Conservation (phyloP, 1,140 invertebrate genomes). For the Acyrthosiphon pisum region DNA sequence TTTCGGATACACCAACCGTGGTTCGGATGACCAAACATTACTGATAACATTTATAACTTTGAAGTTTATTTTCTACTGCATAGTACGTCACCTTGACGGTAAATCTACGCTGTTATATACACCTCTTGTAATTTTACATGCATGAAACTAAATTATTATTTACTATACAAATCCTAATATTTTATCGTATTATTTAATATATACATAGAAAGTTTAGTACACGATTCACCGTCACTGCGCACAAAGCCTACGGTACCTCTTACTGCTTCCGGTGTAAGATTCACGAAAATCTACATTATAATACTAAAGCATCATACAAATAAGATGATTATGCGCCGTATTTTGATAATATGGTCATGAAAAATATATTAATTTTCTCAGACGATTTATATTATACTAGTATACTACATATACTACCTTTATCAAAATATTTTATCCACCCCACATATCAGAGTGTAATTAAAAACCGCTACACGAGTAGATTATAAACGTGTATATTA, state of each 20-base stretch:
- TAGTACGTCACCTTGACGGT: too few relatives aligned
- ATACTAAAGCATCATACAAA: not conserved
- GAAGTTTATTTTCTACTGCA: not conserved
- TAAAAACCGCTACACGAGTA: not conserved
- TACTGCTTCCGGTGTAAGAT: not conserved
- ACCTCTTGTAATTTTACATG: not conserved
- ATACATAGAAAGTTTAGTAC: too few relatives aligned
- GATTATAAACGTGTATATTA: not conserved
- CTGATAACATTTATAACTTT: too few relatives aligned
- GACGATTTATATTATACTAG: not conserved
- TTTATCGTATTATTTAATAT: not conserved
- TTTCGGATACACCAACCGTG: too few relatives aligned
- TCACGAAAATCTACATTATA: not conserved
- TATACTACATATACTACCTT: not conserved
- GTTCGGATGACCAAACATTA: too few relatives aligned
- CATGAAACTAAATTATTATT: not conserved
- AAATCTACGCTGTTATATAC: not conserved
- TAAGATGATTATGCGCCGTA: not conserved
- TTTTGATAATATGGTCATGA: not conserved
- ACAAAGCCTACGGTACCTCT: too few relatives aligned
- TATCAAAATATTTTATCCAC: not conserved
- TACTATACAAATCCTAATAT: not conserved
- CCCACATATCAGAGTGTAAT: not conserved
- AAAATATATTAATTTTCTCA: not conserved
- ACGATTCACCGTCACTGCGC: not conserved